These are phyloP conservation scores for Characodon lateralis DNA, from an alignment of 2,797 vertebrate genomes.

Conservation along the genomic window DNA sequence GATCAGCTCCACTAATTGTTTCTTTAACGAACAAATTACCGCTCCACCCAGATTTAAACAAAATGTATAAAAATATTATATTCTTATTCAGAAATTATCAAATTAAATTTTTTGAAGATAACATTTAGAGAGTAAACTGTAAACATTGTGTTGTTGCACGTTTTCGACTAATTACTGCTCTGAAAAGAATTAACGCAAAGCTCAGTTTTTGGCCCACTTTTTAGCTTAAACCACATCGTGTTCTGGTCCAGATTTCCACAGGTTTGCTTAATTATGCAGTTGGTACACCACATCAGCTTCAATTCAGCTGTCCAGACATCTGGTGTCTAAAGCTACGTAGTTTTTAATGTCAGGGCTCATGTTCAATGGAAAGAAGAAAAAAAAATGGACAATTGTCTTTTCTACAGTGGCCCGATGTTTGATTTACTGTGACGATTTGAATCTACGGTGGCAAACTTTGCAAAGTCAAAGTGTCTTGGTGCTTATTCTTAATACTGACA, in stretches of 20 bases:
- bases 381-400: background rate
- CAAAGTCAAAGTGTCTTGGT: background rate
- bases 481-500: background rate
- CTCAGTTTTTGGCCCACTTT: too few species aligned
- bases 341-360: background rate
- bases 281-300: too few species aligned
- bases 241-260: background rate
- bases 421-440: background rate
- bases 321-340: background rate
- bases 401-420: background rate
- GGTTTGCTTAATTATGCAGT: too few species aligned
- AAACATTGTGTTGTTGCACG: background rate
- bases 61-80: background rate
- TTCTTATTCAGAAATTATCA: background rate
- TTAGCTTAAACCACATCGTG: background rate
- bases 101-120: background rate
- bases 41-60: background rate
- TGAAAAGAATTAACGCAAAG: too few species aligned
- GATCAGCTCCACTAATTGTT: background rate
- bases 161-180: too few species aligned
- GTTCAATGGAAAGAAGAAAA: background rate
- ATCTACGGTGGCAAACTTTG: background rate
- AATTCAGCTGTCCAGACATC: too few species aligned
- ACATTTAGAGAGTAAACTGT: background rate
- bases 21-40: background rate